Evolutionary conservation across 30 jellyfish, hydroid and myxozoan genomes (phyloP), one percentile per base, ranked within the genome.

Genomic region (Pseudorhiza aurosa): DNA sequence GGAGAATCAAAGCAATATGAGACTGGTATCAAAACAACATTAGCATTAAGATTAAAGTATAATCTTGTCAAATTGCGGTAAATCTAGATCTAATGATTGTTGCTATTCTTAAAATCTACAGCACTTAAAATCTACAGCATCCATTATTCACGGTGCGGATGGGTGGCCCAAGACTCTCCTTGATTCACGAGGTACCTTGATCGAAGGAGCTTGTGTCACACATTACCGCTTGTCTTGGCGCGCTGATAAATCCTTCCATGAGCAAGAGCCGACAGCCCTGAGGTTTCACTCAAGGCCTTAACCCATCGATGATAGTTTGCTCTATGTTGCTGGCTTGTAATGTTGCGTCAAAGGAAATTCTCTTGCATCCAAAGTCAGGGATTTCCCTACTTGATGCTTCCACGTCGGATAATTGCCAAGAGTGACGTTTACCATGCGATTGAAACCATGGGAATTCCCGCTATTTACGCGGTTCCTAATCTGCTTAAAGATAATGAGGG

Each of bases 381-480:
- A n/a, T n/a, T n/a, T n/a, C n/a, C n/a, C n/a, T n/a, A n/a, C n/a
- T n/a, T n/a, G n/a, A n/a, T n/a, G n/a, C n/a, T n/a, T n/a, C n/a
- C n/a, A n/a, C n/a, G n/a, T n/a, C n/a, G n/a, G n/a, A n/a, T n/a
- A n/a, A n/a, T n/a, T n/a, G n/a, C n/a, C n/a, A n/a, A n/a, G n/a
- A n/a, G n/a, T n/a, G n/a, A n/a, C n/a, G n/a, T n/a, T n/a, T n/a
- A n/a, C n/a, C 25, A 22, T 32, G 55, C 32, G 36, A 31, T 33
- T 35, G 58, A 64, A 64, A 64, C 36, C 14, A 30, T 30, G 77
- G 77, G 58, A 33, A 64, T 33, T 64, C 36, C 39, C 32, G 51
- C 36, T 57, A 64, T 64, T 6, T 30, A 4, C 8, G 77, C 36
- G 77, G 77, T 64, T 64, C 55, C 9, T 64, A 64, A 64, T 64